phyloP scores from a whole-genome alignment of 2,797 vertebrate species.

The Malacoraja senta region DNA sequence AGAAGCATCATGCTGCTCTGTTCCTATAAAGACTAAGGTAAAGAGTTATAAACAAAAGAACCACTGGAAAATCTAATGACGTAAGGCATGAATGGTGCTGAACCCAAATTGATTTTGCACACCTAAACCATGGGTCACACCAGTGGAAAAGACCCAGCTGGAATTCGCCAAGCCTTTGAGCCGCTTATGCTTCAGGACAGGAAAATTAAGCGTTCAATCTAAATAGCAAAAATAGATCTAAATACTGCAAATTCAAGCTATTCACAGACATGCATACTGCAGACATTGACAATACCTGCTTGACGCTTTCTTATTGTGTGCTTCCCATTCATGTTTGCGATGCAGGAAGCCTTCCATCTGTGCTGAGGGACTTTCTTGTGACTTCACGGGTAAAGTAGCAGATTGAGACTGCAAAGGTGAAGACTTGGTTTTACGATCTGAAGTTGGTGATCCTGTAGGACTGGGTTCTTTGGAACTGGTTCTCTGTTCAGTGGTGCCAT shows the following conservation, averaged over 20 bases:
- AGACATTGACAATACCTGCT: constrained; percentile 66
- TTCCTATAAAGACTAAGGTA: not conserved
- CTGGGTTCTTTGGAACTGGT: constrained; percentile 75
- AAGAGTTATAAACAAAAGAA: not conserved
- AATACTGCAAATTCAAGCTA: not conserved
- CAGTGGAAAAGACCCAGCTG: not conserved
- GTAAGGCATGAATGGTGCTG: not conserved
- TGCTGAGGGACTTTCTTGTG: constrained; percentile 67
- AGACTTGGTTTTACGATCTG: constrained; percentile 69
- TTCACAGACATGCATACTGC: not conserved
- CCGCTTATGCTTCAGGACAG: not conserved
- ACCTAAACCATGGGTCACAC: not conserved
- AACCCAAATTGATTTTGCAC: not conserved
- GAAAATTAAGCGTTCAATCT: not conserved
- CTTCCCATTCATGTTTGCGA: constrained; percentile 92
- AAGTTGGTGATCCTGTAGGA: constrained; percentile 74
- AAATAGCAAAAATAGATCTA: not conserved
- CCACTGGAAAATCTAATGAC: not conserved
- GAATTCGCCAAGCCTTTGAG: not conserved
- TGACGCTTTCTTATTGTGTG: constrained; percentile 91
- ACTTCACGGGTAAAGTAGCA: constrained; percentile 77
- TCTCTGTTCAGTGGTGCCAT: constrained; percentile 72
- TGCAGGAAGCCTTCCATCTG: constrained; percentile 84
- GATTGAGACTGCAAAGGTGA: constrained; percentile 68
- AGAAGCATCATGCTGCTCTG: not conserved